These are phyloP conservation scores for Lontra canadensis DNA, from an alignment of 2,113 vertebrate genomes.

Conservation along the genomic window DNA sequence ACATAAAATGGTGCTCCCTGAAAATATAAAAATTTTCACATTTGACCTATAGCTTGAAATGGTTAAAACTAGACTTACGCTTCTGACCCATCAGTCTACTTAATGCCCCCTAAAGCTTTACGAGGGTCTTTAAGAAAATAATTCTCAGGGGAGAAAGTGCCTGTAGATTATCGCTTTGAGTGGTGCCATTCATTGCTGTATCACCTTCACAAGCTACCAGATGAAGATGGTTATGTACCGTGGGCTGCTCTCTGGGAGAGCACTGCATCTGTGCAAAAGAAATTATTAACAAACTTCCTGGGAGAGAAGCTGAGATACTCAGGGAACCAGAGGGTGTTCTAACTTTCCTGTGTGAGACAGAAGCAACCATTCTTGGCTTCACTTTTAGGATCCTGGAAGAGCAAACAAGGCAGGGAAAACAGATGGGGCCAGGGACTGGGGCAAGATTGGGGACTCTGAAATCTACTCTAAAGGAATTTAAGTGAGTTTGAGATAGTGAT, in stretches of 20 bases:
- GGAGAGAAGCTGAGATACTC: background rate
- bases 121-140: slow-evolving; percentile 56
- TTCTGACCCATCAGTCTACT: slow-evolving; percentile 36
- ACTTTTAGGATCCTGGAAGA: background rate
- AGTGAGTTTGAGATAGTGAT: background rate
- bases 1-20: background rate
- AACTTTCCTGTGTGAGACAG: background rate
- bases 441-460: background rate
- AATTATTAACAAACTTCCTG: background rate
- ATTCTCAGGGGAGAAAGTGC: slow-evolving; percentile 46
- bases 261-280: background rate
- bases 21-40: background rate
- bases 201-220: background rate
- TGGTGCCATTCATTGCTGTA: background rate
- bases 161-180: slow-evolving; percentile 46
- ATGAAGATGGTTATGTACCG: background rate
- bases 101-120: slow-evolving; percentile 65
- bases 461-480: background rate
- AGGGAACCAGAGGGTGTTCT: background rate
- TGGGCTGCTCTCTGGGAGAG: background rate
- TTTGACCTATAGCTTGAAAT: slow-evolving; percentile 19
- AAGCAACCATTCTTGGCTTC: background rate
- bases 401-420: background rate
- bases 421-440: background rate
- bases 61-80: slow-evolving; percentile 35